Evolutionary conservation across 1,140 invertebrate genomes (phyloP).

Genomic region (Rhagoletis zephyria): DNA sequence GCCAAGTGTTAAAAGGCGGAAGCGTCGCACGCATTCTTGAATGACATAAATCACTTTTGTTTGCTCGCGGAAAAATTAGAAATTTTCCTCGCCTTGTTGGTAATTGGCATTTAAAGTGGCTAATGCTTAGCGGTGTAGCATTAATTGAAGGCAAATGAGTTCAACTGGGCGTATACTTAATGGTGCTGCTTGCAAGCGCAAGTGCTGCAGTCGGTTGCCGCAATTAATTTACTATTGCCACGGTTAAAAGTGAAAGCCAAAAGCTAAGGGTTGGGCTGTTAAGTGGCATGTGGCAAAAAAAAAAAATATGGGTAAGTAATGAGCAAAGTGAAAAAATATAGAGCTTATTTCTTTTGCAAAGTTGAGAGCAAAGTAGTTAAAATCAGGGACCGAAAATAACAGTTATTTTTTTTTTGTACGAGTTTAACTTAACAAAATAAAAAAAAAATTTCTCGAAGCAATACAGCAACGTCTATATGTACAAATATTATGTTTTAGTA

Average conservation of each 20-base stretch:
- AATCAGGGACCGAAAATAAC: too few species aligned
- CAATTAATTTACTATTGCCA: background rate
- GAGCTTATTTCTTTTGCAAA: too few species aligned
- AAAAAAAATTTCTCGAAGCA: too few species aligned
- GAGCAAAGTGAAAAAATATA: background rate
- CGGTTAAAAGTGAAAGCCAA: background rate
- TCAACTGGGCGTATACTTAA: conserved; percentile 45
- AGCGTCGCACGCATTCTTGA: conserved; percentile 43
- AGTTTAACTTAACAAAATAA: too few species aligned
- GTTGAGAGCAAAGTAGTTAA: too few species aligned
- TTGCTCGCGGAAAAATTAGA: background rate
- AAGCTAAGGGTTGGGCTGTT: background rate
- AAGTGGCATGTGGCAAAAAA: background rate
- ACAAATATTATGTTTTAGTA: too few species aligned
- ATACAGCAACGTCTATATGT: too few species aligned
- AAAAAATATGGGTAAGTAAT: background rate
- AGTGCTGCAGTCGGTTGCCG: background rate
- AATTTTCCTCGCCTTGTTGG: background rate
- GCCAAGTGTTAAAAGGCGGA: conserved; percentile 38
- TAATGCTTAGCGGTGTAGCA: conserved; percentile 9
- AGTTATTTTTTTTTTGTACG: too few species aligned
- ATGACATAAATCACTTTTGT: conserved; percentile 45
- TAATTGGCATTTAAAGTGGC: conserved; percentile 45
- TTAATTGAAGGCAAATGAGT: conserved; percentile 32
- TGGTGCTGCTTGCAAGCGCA: conserved; percentile 14